A percentile compares a stretch with the other conserved stretches of the same genome.
phyloP scores from a whole-genome alignment of 2,113 vertebrate genomes.

The Chionodraco myersi region DNA sequence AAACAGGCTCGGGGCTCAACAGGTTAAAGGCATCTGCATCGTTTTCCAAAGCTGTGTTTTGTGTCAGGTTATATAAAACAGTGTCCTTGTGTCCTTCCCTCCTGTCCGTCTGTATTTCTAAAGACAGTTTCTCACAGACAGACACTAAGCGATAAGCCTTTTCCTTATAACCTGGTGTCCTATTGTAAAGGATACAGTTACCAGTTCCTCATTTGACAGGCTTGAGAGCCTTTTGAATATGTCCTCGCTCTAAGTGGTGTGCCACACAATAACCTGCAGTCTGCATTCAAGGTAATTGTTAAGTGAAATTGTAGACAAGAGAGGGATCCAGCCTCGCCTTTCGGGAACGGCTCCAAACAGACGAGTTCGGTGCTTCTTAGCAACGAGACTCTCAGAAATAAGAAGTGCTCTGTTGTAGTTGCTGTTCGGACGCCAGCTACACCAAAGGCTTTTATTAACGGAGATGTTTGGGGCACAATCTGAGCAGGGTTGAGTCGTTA shows the following conservation, averaged over 20 bases:
- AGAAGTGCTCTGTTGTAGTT: constrained; percentile 53
- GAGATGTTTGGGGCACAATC: constrained; percentile 49
- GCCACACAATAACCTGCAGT: constrained; percentile 61
- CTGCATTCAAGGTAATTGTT: constrained; percentile 60
- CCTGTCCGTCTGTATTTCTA: neutral
- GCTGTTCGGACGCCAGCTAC: constrained; percentile 48
- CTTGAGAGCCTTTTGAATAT: constrained; percentile 39
- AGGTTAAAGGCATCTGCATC: no score
- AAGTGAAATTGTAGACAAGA: constrained; percentile 59
- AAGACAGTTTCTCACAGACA: constrained; percentile 5
- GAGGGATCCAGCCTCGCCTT: constrained; percentile 37
- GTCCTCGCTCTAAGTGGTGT: constrained; percentile 54
- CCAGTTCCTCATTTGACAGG: constrained; percentile 29
- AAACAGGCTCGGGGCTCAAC: no score
- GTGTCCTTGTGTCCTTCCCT: neutral
- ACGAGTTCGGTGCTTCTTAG: constrained; percentile 45
- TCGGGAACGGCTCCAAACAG: constrained; percentile 31
- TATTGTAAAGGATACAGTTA: constrained; percentile 54
- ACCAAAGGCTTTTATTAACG: constrained; percentile 49
- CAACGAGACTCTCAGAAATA: constrained; percentile 41
- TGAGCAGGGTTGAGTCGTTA: constrained; percentile 43
- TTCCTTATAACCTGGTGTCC: constrained; percentile 9
- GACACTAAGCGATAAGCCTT: neutral
- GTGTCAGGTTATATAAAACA: neutral
- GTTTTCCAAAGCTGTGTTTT: neutral